phyloP scores from a whole-genome alignment of 1,140 invertebrate genomes.

The Contarinia nasturtii region DNA sequence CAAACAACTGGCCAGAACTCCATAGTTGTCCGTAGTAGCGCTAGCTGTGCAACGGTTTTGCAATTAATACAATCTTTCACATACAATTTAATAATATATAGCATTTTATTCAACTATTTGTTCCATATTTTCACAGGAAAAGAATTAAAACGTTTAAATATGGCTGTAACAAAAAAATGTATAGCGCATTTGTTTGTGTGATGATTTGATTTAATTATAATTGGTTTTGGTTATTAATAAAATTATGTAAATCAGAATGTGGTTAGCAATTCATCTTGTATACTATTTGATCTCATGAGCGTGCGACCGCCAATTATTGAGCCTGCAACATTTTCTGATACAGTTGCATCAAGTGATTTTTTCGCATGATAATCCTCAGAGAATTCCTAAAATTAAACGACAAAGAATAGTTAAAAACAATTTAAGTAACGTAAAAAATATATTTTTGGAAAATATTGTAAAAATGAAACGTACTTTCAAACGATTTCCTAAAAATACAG shows the following conservation, averaged over 20 bases:
- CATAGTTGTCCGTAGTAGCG: too few relatives aligned
- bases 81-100: too few relatives aligned
- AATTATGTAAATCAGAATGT: constrained; percentile 19
- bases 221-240: background rate
- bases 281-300: constrained; percentile 54
- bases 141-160: too few relatives aligned
- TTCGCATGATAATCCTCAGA: constrained; percentile 52
- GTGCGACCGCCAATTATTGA: constrained; percentile 26
- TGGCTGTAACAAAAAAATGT: too few relatives aligned
- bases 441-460: background rate
- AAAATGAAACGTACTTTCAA: constrained; percentile 37
- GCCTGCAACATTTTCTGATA: constrained; percentile 30
- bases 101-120: too few relatives aligned
- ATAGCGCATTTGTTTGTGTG: too few relatives aligned
- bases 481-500: constrained; percentile 63
- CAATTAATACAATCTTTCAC: too few relatives aligned
- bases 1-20: too few relatives aligned
- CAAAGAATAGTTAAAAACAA: constrained; percentile 6
- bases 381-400: constrained; percentile 48
- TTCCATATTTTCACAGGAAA: too few relatives aligned
- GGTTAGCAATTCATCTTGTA: constrained; percentile 59
- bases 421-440: too few relatives aligned
- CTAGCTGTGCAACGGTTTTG: too few relatives aligned
- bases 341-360: constrained; percentile 34
- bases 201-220: too few relatives aligned